phyloP scores from a whole-genome alignment of 2,113 vertebrate genomes.

The Hyperoodon ampullatus region DNA sequence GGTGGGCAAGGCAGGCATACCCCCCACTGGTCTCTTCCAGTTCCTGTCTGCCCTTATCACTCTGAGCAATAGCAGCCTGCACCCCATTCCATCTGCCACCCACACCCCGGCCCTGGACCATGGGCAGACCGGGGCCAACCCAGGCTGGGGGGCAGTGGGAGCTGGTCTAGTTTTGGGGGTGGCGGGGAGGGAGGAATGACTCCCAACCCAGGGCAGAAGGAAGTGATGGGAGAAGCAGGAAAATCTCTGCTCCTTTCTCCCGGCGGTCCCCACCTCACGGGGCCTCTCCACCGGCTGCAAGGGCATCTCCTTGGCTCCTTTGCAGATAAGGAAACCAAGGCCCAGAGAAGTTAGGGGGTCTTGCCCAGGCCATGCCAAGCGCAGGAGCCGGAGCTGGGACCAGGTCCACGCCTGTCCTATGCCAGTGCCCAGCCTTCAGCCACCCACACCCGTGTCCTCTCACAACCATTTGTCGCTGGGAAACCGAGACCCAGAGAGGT shows the following conservation, averaged over 20 bases:
- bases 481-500: not conserved
- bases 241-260: not conserved
- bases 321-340: not conserved
- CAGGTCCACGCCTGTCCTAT: rapidly evolving
- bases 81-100: not conserved
- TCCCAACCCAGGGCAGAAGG: not conserved
- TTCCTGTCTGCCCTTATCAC: too few relatives aligned
- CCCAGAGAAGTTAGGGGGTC: not conserved
- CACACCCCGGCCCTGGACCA: not conserved
- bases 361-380: rapidly evolving
- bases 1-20: not conserved
- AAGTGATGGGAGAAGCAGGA: not conserved
- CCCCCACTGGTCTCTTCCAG: not conserved
- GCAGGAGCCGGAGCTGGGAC: too few relatives aligned
- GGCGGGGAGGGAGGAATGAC: not conserved
- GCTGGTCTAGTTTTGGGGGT: not conserved
- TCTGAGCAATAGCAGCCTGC: not conserved
- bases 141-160: not conserved
- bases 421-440: not conserved
- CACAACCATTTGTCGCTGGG: not conserved
- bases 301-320: not conserved
- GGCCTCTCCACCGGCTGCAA: not conserved
- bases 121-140: not conserved
- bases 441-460: not conserved
- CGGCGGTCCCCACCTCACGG: rapidly evolving